A percentile compares a stretch with the other conserved stretches of the same genome.
phyloP scores from a whole-genome alignment of 2,888 invertebrate genomes.

The Lasius platythorax region DNA sequence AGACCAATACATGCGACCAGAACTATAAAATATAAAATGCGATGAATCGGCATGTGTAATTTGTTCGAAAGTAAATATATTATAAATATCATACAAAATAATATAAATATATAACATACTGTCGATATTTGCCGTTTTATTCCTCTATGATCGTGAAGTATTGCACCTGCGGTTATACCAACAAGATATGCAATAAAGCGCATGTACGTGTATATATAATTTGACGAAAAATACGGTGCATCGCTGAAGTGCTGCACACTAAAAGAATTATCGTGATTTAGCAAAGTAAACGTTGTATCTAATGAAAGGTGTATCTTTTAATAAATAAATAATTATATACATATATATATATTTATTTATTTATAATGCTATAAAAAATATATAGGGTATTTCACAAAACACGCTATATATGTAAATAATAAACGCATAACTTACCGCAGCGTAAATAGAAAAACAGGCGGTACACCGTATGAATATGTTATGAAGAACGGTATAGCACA shows the following conservation, averaged over 20 bases:
- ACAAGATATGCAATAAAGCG: not conserved
- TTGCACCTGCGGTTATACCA: slow-evolving; percentile 4
- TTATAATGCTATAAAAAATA: too few relatives aligned
- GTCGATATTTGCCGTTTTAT: not conserved
- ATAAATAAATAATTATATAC: not conserved
- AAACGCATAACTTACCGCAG: not conserved
- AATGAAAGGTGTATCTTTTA: not conserved
- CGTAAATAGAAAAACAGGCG: not conserved
- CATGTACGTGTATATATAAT: not conserved
- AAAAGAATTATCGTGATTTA: not conserved
- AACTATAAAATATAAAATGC: not conserved
- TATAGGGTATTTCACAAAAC: too few relatives aligned
- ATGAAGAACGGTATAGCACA: not conserved
- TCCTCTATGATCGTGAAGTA: slow-evolving; percentile 2
- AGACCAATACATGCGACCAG: not conserved
- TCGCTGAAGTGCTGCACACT: not conserved
- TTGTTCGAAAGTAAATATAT: not conserved
- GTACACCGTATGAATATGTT: not conserved
- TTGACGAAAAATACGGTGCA: not conserved
- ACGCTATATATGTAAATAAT: not conserved
- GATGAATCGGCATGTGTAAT: not conserved
- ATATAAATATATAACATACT: not conserved
- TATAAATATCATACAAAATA: not conserved
- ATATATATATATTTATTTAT: too few relatives aligned
- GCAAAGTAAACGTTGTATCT: not conserved